These are phyloP conservation scores for Podarcis siculus DNA, from an alignment of 2,797 vertebrate genomes.

Conservation along the genomic window DNA sequence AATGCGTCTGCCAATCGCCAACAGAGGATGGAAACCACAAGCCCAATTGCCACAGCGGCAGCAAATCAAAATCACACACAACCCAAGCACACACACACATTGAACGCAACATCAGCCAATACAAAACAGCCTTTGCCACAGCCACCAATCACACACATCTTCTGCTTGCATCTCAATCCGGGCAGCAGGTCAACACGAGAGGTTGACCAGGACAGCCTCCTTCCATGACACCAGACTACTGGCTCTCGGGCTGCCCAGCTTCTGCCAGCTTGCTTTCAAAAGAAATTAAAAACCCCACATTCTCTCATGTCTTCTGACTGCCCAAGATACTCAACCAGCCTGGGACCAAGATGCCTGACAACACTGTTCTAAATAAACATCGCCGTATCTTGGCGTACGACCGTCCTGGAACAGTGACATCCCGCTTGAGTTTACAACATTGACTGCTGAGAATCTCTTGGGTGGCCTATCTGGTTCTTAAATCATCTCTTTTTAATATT, in stretches of 20 bases:
- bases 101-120: background rate
- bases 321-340: background rate
- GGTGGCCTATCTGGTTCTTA: constrained; percentile 22
- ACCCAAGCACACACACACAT: too few relatives aligned
- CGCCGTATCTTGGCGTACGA: background rate
- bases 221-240: background rate
- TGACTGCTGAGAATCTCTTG: background rate
- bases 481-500: background rate
- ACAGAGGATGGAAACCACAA: too few relatives aligned
- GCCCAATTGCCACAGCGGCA: too few relatives aligned
- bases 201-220: background rate
- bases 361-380: background rate
- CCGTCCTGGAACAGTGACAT: background rate
- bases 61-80: too few relatives aligned
- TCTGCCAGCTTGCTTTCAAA: background rate
- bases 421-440: background rate
- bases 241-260: too few relatives aligned
- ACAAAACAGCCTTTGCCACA: too few relatives aligned
- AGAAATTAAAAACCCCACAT: background rate
- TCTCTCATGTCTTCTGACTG: background rate
- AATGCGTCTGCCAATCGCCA: too few relatives aligned
- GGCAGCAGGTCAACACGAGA: background rate
- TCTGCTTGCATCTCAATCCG: background rate
- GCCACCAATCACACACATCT: background rate
- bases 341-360: background rate